Evolutionary conservation across 2,888 invertebrate species (phyloP), one percentile per base, ranked within the genome.

Genomic region (Acrobasis consociella): DNA sequence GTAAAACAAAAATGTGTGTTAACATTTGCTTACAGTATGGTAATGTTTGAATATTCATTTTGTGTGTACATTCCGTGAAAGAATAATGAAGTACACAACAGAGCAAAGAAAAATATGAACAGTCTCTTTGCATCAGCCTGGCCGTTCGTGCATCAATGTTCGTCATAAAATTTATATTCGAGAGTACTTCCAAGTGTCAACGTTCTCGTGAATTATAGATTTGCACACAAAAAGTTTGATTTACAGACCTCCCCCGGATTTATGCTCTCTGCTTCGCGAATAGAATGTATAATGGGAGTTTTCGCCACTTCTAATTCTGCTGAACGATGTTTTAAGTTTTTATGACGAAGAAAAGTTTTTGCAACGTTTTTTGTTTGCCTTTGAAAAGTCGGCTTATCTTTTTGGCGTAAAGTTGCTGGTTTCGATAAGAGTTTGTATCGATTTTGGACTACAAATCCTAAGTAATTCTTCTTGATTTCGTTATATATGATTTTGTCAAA

Each of bases 171-270:
- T 67, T 67, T 65, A 65, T 67, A 63, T 62, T 62, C 31, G 52
- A 42, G 15, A 64, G 64, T 56, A 62, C 64, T 67, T 64, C 70
- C 70, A 67, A 73, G 71, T 74, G 75, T 77, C 77, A 69, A 71
- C 69, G 71, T 75, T 72, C 72, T 75, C 66, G 67, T 86, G 83
- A 84, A 85, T 86, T 81, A 84, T 85, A 85, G 85, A 87, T 86
- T 81, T 75, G 75, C 72, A 77, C 77, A 79, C 84, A 85, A 88
- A 88, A 89, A 87, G 79, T 86, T 86, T 86, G 87, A 89, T 88
- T 87, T 87, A 87, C 82, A 81, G 72, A 78, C 77, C 79, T 78
- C 78, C 74, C 66, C 67, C 69, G 74, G 84, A 89, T 87, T 88
- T 87, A 87, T 87, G 83, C 77, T 76, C 74, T 77, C 77, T 80